A percentile compares a stretch with the other conserved stretches of the same genome.
phyloP scores from a whole-genome alignment of 2,113 vertebrate species.

The Festucalex cinctus region DNA sequence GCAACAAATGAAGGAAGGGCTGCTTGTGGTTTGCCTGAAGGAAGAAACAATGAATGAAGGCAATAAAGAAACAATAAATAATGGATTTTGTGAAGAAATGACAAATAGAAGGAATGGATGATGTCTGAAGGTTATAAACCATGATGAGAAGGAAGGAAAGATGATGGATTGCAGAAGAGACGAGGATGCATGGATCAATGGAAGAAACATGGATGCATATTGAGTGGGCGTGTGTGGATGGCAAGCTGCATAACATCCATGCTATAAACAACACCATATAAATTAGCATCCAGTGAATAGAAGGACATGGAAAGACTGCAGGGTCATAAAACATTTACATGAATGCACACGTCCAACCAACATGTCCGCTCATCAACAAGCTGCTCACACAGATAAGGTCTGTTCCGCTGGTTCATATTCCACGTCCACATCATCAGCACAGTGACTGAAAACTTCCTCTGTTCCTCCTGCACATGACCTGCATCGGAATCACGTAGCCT shows the following conservation, averaged over 20 bases:
- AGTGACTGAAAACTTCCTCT: slow-evolving; percentile 4
- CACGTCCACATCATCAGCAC: slow-evolving; percentile 18
- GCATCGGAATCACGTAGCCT: slow-evolving; percentile 4
- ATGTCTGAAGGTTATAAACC: no score
- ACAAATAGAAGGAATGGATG: not conserved
- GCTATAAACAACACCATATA: not conserved
- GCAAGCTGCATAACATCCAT: not conserved
- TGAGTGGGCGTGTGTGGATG: not conserved
- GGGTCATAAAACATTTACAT: not conserved
- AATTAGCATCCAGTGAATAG: not conserved
- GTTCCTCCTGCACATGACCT: slow-evolving; percentile 4
- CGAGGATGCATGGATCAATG: not conserved
- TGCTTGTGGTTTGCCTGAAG: not conserved
- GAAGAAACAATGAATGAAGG: not conserved
- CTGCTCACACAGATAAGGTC: slow-evolving; percentile 18
- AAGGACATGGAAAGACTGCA: not conserved
- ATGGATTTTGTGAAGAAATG: not conserved
- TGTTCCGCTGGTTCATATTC: slow-evolving; percentile 22
- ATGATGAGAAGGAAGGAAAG: not conserved
- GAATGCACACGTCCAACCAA: not conserved
- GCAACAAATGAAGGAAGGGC: not conserved
- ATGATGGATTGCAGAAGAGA: not conserved
- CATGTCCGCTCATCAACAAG: not conserved
- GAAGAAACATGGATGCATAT: not conserved
- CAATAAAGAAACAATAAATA: no score